Conservation (phyloP, 2,113 vertebrate species). For the Brachionichthys hirsutus region DNA sequence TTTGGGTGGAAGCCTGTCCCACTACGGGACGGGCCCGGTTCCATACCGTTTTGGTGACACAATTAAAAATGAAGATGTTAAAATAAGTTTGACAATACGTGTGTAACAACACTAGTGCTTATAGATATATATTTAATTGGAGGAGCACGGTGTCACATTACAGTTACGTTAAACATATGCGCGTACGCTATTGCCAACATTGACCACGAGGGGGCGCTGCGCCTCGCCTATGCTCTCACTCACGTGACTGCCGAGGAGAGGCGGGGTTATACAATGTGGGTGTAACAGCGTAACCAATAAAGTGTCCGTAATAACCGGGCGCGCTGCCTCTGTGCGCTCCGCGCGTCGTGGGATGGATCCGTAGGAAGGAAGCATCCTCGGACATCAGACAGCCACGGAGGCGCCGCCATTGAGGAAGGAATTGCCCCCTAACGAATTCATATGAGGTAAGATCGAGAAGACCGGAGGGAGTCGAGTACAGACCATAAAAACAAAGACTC, state of each 20-base stretch:
- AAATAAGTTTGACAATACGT: no score
- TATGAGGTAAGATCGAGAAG: constrained; percentile 68
- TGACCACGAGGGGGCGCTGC: constrained; percentile 55
- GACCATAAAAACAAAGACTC: constrained; percentile 24
- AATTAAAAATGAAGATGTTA: no score
- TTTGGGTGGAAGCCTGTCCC: not conserved
- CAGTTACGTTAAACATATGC: not conserved
- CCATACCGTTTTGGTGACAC: no score
- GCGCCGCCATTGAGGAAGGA: constrained; percentile 33
- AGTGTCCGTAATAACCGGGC: constrained; percentile 43
- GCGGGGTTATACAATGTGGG: constrained; percentile 72
- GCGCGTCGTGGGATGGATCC: constrained; percentile 16
- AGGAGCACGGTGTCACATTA: not conserved
- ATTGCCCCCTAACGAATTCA: constrained; percentile 48
- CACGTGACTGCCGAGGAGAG: constrained; percentile 69
- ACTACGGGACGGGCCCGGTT: not conserved
- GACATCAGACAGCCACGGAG: constrained; percentile 42
- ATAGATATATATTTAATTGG: no score
- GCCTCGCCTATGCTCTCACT: constrained; percentile 18
- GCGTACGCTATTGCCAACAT: not conserved
- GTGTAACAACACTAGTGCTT: no score
- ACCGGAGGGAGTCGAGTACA: constrained; percentile 6
- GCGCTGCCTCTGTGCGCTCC: constrained; percentile 12
- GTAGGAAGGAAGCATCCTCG: constrained; percentile 11
- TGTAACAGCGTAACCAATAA: constrained; percentile 58